Conservation (phyloP, 2,888 invertebrate genomes). For the Ophion obscuratus region DNA sequence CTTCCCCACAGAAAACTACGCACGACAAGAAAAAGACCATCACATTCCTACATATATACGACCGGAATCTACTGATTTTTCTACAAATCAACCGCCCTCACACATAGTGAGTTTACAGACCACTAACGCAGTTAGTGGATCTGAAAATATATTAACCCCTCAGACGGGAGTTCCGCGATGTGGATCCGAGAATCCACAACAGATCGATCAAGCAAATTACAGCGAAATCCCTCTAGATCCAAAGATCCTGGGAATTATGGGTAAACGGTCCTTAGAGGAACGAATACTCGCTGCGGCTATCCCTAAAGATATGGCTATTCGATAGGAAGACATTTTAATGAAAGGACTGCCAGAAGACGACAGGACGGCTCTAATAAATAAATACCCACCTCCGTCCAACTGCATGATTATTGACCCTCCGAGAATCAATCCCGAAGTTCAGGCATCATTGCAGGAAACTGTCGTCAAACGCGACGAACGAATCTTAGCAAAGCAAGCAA, state of each 20-base stretch:
- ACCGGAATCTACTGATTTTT: too few relatives aligned
- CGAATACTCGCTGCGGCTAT: constrained; percentile 6
- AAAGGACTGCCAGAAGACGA: constrained; percentile 31
- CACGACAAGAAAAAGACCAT: too few relatives aligned
- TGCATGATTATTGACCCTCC: constrained; percentile 52
- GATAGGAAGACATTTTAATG: constrained; percentile 40
- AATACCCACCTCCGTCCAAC: constrained; percentile 53
- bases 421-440: constrained; percentile 52
- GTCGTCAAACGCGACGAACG: constrained; percentile 56
- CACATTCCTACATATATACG: too few relatives aligned
- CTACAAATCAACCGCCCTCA: too few relatives aligned
- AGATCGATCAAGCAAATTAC: neutral
- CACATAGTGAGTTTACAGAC: too few relatives aligned
- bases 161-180: too few relatives aligned
- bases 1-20: too few relatives aligned
- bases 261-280: constrained; percentile 19
- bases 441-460: constrained; percentile 42
- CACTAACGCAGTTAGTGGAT: too few relatives aligned
- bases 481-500: constrained; percentile 56
- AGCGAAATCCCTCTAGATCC: constrained; percentile 1
- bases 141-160: too few relatives aligned
- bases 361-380: constrained; percentile 15
- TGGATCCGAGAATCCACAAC: neutral
- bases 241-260: constrained; percentile 30
- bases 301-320: constrained; percentile 22